Conservation (phyloP, 2,113 vertebrate species). For the Centropus unirufus region DNA sequence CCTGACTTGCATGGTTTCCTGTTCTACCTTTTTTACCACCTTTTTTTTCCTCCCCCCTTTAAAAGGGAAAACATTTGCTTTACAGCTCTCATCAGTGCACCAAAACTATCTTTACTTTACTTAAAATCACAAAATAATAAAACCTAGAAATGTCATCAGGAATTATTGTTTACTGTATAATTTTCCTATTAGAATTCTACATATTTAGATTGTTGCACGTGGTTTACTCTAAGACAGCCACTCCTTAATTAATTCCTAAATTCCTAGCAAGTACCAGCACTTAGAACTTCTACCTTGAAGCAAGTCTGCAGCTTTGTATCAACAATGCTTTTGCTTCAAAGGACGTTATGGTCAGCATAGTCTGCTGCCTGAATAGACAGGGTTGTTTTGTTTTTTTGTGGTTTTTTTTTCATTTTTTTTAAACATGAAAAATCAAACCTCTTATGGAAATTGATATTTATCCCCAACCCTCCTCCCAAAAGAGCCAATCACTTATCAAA, state of each 20-base stretch:
- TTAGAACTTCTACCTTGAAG: neutral
- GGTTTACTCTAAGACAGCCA: neutral
- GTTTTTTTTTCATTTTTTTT: neutral
- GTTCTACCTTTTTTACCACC: neutral
- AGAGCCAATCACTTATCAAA: neutral
- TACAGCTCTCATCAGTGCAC: neutral
- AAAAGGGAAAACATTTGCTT: neutral
- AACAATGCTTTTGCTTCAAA: slow-evolving; percentile 52
- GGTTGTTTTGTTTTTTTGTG: neutral
- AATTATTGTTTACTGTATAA: neutral
- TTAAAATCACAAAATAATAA: neutral
- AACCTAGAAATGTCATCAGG: neutral
- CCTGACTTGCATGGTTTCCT: neutral
- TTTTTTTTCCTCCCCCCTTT: neutral
- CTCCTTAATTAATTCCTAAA: neutral
- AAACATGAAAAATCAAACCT: neutral
- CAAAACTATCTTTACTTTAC: neutral
- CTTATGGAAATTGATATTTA: neutral
- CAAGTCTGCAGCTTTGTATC: neutral
- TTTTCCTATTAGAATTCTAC: neutral
- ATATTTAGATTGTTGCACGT: neutral
- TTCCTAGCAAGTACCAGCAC: neutral
- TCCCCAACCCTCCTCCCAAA: neutral
- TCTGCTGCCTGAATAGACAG: slow-evolving; percentile 35
- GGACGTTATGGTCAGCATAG: slow-evolving; percentile 16